phyloP scores from a whole-genome alignment of 2,797 vertebrate species.

The Coregonus sp. region DNA sequence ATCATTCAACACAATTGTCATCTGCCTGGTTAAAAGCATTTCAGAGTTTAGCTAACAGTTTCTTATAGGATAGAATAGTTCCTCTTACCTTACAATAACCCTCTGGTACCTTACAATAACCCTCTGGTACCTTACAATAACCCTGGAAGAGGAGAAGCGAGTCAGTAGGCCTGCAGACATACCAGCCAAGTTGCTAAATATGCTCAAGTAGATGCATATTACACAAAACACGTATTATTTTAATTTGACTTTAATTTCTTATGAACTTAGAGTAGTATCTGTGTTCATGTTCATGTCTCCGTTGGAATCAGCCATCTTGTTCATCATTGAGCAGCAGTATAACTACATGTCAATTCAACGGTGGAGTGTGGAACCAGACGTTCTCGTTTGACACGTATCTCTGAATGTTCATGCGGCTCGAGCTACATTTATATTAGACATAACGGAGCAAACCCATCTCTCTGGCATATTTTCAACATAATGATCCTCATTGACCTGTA shows the following conservation, averaged over 20 bases:
- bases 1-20: conserved; percentile 38
- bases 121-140: conserved; percentile 24
- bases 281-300: conserved; percentile 22
- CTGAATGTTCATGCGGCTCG: not conserved
- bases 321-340: not conserved
- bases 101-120: no score
- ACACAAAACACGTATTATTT: conserved; percentile 14
- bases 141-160: conserved; percentile 15
- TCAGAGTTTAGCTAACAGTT: conserved; percentile 23
- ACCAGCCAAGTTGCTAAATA: not conserved
- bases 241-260: conserved; percentile 34
- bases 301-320: not conserved
- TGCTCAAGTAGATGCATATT: not conserved
- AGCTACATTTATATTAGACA: not conserved
- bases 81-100: no score
- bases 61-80: no score
- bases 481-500: not conserved
- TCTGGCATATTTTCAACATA: not conserved
- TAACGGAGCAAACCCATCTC: not conserved
- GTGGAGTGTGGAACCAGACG: not conserved
- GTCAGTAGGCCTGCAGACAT: not conserved
- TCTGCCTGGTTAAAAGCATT: conserved; percentile 62
- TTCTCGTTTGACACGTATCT: not conserved
- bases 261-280: conserved; percentile 29
- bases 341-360: not conserved